These are phyloP conservation scores for Hipposideros armiger DNA, from an alignment of 2,113 vertebrate species.

Conservation along the genomic window DNA sequence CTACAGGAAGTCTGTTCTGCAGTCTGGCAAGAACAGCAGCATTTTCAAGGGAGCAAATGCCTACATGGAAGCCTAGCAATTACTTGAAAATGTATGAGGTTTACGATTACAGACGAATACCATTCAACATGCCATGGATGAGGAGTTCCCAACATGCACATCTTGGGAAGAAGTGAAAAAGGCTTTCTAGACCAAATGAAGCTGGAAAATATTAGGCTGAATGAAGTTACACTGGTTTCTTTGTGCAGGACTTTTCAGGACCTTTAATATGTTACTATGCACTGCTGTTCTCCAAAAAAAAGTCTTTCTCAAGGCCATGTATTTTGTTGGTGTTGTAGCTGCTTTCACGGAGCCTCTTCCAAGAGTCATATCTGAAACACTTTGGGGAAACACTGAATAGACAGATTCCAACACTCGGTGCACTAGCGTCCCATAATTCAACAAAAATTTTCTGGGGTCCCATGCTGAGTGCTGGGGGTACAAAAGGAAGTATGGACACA, in stretches of 20 bases:
- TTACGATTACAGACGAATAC: neutral
- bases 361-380: neutral
- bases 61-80: neutral
- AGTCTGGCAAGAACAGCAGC: neutral
- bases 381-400: neutral
- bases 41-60: neutral
- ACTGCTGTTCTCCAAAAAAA: neutral
- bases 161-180: neutral
- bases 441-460: neutral
- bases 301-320: neutral
- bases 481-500: neutral
- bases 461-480: neutral
- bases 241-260: neutral
- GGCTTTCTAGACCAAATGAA: neutral
- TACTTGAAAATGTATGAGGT: neutral
- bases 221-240: neutral
- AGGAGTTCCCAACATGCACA: neutral
- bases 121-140: neutral
- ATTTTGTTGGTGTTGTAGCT: neutral
- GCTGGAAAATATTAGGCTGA: neutral
- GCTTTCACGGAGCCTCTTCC: neutral
- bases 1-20: neutral
- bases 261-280: neutral
- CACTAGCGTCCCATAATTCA: neutral
- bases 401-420: neutral